These are phyloP conservation scores for Tapirus indicus DNA, from an alignment of 2,797 vertebrate species.

Conservation along the genomic window DNA sequence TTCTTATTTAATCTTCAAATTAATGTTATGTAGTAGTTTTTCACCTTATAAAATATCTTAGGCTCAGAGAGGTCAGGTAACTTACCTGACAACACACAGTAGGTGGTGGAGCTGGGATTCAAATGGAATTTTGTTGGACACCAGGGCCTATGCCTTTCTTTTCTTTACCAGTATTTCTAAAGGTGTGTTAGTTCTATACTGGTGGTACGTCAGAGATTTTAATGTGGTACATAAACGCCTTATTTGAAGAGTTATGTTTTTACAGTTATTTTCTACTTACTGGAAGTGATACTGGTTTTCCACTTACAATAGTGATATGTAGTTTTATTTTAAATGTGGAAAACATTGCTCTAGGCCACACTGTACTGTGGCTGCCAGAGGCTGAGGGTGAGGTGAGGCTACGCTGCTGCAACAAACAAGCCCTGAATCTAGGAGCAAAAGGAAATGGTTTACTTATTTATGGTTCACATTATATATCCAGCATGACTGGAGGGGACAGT, in stretches of 20 bases:
- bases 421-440: neutral
- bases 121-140: neutral
- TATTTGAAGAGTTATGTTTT: neutral
- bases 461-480: neutral
- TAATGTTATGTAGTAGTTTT: neutral
- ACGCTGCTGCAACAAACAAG: neutral
- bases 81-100: neutral
- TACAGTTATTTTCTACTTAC: neutral
- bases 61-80: neutral
- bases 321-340: neutral
- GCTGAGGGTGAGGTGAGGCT: neutral
- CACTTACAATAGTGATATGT: neutral
- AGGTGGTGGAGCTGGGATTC: neutral
- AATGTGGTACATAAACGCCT: neutral
- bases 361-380: neutral
- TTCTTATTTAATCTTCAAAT: constrained; percentile 42
- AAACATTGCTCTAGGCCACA: neutral
- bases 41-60: neutral
- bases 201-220: neutral
- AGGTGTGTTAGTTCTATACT: neutral
- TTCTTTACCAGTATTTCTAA: neutral
- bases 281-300: neutral
- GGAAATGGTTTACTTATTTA: neutral
- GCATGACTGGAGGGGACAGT: neutral
- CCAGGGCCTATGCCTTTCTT: neutral